Base-by-base conservation (phyloP, 2,113 vertebrate genomes). In the Ciconia boyciana region DNA sequence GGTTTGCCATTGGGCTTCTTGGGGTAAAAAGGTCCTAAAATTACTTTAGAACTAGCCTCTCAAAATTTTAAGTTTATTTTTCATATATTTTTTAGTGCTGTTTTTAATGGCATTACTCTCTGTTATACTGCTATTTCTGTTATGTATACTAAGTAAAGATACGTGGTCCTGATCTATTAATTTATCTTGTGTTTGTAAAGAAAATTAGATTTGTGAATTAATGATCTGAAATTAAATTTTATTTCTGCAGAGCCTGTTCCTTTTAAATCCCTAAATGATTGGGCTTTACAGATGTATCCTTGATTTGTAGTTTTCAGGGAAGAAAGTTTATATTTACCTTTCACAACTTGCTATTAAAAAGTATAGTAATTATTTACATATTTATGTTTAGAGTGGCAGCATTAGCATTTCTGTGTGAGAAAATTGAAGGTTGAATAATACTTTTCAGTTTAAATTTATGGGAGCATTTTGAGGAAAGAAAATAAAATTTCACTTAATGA, bases 251-350 rank as follows among this genome's bases (percentile, higher is more conserved):
- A 97, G 26, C 89, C 96, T 87, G 77, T 93, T 96, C 94, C 97
- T 87, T 98, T 98, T 84, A 84, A 93, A 75, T 98, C 98, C 41
- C 5, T 98, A 90, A 96, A 89, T 87, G 96, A 96, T 3, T 98
- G 98, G 98, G 96, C 96, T 86, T 54, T 98, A 71, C 58, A 96
- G 54, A 91, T 98, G 98, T 98, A 98, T 98, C 98, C 98, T 97
- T 95, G 74, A 55, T 87, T 74, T 85, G 29, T 36, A 19, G 72
- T 44, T 96, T 79, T 62, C 75, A 70, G 70, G 69, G 74, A 95
- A 81, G 87, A 76, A 96, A 60, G 29, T 93, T 94, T 80, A 7
- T 92, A 84, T 94, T 77, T 70, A 24, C 11, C 17, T 97, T 96
- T 94, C 46, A n/a, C 7, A 48, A 29, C 6, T 90, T 93, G 24